Conservation (phyloP, 2,888 invertebrate genomes). For the Lochmaea capreae region DNA sequence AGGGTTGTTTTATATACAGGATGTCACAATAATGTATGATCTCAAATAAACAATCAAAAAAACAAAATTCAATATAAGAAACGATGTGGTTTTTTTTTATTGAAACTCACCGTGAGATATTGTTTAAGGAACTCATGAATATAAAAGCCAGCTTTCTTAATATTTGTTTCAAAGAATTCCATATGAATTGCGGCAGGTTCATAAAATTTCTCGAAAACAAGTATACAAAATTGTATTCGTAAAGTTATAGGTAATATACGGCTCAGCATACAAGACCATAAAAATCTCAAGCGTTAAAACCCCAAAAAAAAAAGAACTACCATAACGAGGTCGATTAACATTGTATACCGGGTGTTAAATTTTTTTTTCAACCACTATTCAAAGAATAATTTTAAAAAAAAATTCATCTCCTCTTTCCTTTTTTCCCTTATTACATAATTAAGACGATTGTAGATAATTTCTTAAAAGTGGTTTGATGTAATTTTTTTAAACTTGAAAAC, state of each 20-base stretch:
- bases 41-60: too few species aligned
- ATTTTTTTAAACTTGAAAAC: too few species aligned
- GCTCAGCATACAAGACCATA: constrained; percentile 33
- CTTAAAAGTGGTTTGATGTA: too few species aligned
- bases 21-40: too few species aligned
- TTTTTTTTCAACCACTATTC: background rate
- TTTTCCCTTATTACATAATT: too few species aligned
- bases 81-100: background rate
- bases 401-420: too few species aligned
- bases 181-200: constrained; percentile 38
- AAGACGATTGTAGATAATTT: too few species aligned
- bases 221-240: constrained; percentile 39
- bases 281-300: constrained; percentile 37
- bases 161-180: constrained; percentile 30
- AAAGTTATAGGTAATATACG: constrained; percentile 35
- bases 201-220: constrained; percentile 42
- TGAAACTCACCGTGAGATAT: background rate
- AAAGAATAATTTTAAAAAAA: too few species aligned
- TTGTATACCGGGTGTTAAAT: background rate
- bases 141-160: background rate
- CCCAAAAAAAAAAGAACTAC: constrained; percentile 24
- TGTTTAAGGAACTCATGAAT: background rate
- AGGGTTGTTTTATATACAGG: too few species aligned
- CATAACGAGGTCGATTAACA: background rate
- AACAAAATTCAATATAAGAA: too few species aligned